Evolutionary conservation across 2,113 vertebrate species (phyloP).

Genomic region (Amblyornis subalaris): DNA sequence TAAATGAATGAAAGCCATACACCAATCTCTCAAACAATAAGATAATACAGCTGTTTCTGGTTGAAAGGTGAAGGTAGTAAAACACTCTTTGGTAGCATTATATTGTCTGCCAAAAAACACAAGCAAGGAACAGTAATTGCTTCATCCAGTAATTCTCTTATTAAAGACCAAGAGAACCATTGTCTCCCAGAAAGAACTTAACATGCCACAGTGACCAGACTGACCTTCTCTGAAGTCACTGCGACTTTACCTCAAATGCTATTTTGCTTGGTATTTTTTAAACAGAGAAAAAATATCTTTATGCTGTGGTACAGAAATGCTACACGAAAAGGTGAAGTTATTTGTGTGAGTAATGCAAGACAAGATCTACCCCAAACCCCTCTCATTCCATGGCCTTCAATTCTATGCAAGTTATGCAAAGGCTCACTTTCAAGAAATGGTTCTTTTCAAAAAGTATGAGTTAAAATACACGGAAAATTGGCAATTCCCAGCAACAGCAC

Average conservation of each 20-base stretch:
- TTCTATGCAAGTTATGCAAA: background rate
- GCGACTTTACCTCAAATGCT: background rate
- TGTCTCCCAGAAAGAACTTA: background rate
- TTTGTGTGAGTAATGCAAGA: background rate
- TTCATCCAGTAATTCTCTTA: background rate
- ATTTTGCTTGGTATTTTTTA: background rate
- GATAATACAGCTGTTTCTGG: background rate
- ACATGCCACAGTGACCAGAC: background rate
- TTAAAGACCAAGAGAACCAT: background rate
- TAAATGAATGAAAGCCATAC: background rate
- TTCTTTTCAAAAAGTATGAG: background rate
- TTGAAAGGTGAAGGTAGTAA: background rate
- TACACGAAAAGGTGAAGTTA: background rate
- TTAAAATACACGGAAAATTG: background rate
- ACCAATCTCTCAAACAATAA: background rate
- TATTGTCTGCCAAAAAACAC: background rate
- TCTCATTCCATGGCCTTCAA: background rate
- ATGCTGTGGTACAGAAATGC: background rate
- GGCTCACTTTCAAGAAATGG: background rate
- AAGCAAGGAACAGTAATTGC: background rate
- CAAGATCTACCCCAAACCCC: background rate
- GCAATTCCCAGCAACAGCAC: background rate
- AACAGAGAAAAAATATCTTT: background rate
- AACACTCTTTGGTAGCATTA: background rate
- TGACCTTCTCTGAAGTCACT: background rate